Base-by-base conservation (phyloP, 37 sponge, comb jelly and placozoan species). In the Ephydatia muelleri region DNA sequence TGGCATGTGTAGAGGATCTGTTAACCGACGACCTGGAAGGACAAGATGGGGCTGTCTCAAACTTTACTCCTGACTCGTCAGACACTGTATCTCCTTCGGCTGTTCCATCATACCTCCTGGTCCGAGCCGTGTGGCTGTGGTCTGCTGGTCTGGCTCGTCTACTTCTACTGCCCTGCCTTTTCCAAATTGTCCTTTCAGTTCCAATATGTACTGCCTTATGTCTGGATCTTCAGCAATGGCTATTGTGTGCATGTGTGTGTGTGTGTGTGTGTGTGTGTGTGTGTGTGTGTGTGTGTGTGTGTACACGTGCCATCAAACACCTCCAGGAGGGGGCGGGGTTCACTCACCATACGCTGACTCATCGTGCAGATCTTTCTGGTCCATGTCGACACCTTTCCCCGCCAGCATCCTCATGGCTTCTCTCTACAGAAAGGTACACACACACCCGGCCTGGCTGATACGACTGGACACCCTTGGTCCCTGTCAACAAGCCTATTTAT, bases 341-440 rank as follows among this genome's bases (percentile, higher is more conserved):
- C 27, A 25, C 86, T 67, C 70, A 94, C 95, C 95, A 83, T 83
- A 94, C 30, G 95, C 90, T 48, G 92, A 89, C 48, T 94, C 95
- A 48, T 87, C 92, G 38, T 75, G 89, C 31, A 83, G 19, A 33
- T 91, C 85, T 40, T 82, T 78, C 5, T 79, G 32, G 70, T 91
- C 90, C 49, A 94, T 78, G 40, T 83, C 49, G n/a, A 87, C 93
- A 19, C 87, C 87, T 14, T 94, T 87, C 38, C 83, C 68, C 1
- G 92, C 93, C 47, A 94, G 74, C 28, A 48, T 65, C 77, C 74
- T 49, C 84, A 94, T 88, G 37, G 74, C 89, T 36, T 86, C 89
- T 33, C 11, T 29, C 86, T 88, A 33, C 0, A 33, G 22, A 16
- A 1, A 57, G n/a, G n/a, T n/a, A n/a, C n/a, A n/a, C n/a, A n/a